Conservation (phyloP, 2,888 invertebrate genomes). For the Zelleria hepariella region DNA sequence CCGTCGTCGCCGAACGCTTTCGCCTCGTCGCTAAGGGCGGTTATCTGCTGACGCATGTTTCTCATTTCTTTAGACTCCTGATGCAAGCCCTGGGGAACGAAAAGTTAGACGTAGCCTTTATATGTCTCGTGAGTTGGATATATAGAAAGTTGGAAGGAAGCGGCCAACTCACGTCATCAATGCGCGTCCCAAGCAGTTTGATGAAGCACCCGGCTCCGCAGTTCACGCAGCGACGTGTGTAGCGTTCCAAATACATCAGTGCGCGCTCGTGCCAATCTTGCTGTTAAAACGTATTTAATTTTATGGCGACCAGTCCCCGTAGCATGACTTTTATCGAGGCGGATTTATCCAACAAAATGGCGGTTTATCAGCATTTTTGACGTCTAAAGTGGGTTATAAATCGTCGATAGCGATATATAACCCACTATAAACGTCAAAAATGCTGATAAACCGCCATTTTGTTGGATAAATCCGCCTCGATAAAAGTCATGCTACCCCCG, state of each 20-base stretch:
- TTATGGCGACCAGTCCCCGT: too few species aligned
- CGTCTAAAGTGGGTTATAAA: too few species aligned
- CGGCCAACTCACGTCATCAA: constrained; percentile 38
- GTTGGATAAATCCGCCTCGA: too few species aligned
- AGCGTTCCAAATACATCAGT: constrained; percentile 69
- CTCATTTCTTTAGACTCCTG: constrained; percentile 29
- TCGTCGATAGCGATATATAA: too few species aligned
- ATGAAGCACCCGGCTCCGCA: constrained; percentile 73
- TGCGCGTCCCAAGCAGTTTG: constrained; percentile 45
- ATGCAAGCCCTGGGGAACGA: constrained; percentile 31
- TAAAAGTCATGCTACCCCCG: too few species aligned
- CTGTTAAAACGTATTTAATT: constrained; percentile 23
- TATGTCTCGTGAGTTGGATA: not conserved
- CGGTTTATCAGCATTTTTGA: too few species aligned
- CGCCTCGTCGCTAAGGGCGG: constrained; percentile 4
- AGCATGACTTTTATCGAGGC: too few species aligned
- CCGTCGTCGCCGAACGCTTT: not conserved
- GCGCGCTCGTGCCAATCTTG: constrained; percentile 74
- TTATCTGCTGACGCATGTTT: constrained; percentile 24
- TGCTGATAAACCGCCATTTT: too few species aligned
- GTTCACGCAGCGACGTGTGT: constrained; percentile 67
- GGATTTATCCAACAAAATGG: too few species aligned
- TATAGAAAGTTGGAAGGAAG: not conserved
- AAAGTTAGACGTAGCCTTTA: not conserved
- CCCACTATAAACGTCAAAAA: too few species aligned